Evolutionary conservation across 2,888 invertebrate genomes (phyloP).

Genomic region (Fragum fragum): DNA sequence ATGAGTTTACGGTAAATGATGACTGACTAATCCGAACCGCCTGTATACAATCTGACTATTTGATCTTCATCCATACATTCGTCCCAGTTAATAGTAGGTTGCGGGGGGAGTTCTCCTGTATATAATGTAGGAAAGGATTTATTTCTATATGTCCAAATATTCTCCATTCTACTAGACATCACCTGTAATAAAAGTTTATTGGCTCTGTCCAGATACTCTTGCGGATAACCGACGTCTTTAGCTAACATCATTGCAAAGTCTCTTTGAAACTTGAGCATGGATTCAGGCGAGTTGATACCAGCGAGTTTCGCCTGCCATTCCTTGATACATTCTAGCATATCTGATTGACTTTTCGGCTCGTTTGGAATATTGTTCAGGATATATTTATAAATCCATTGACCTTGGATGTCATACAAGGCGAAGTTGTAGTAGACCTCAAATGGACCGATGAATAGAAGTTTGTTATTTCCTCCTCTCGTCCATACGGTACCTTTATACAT

Average conservation of each 20-base stretch:
- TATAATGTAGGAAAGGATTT: background rate
- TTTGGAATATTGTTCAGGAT: background rate
- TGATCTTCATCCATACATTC: constrained; percentile 6
- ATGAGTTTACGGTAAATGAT: no score
- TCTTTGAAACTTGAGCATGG: background rate
- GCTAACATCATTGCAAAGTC: background rate
- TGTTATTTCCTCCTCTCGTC: constrained; percentile 10
- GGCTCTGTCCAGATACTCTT: constrained; percentile 2
- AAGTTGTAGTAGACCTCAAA: constrained; percentile 9
- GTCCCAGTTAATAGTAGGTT: background rate
- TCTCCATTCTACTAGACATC: background rate
- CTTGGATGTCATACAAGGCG: constrained; percentile 4
- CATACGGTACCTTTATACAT: constrained; percentile 20
- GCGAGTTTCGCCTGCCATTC: constrained; percentile 8
- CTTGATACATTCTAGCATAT: constrained; percentile 1
- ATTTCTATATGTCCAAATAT: constrained; percentile 12
- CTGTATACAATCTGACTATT: background rate
- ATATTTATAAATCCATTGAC: constrained; percentile 5
- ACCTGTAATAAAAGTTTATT: background rate
- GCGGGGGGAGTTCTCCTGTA: constrained; percentile 1
- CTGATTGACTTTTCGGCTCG: background rate
- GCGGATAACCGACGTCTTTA: constrained; percentile 8
- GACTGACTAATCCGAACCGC: background rate
- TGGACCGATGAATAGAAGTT: background rate
- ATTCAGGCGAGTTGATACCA: background rate